Base-by-base conservation (phyloP, 2,888 invertebrate genomes). In the Doris montereyensis region DNA sequence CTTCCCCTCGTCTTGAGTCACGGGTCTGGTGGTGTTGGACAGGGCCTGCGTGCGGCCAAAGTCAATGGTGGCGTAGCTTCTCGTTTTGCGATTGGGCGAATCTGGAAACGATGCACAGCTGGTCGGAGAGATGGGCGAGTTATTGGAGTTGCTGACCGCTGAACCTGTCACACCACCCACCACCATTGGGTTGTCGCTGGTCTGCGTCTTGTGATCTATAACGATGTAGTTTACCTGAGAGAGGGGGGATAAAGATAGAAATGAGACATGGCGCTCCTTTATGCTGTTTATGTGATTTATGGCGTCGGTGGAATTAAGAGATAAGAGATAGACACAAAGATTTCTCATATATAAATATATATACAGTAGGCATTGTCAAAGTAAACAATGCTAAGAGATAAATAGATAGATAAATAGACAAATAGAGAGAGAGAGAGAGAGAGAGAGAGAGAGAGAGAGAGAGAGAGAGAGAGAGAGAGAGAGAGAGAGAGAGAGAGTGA, bases 1-100 rank as follows among this genome's bases (percentile, higher is more conserved):
- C 83, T 75, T 0, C 88, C n/a, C 95, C 24, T 95, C 95, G 73
- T 94, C 93, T 81, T 95, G 95, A 77, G 93, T 93, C 72, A 94
- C 94, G 3, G 95, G 94, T 86, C 95, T 95, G 41, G 95, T 95
- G 34, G 96, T 95, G 88, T 95, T 94, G 26, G 95, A 95, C 34
- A 98, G 93, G 28, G 97, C 97, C 76, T 95, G 95, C 0, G 98
- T 98, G 92, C 96, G 96, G 87, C 97, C 95, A 91, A 98, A 97
- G 92, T 98, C 98, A 86, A 98, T 98, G 0, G 96, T 96, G 8
- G 96, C 96, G 89, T 97, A 97, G 73, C 96, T 95, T 68, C 90
- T 88, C 0, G 88, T 86, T 30, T 85, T 83, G 75, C 86, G 86
- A 58, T 84, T 84, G 0, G 88, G 88, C 1, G 89, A 88, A 77